Conservation (phyloP, 2,113 vertebrate species). For the Cathartes aura region DNA sequence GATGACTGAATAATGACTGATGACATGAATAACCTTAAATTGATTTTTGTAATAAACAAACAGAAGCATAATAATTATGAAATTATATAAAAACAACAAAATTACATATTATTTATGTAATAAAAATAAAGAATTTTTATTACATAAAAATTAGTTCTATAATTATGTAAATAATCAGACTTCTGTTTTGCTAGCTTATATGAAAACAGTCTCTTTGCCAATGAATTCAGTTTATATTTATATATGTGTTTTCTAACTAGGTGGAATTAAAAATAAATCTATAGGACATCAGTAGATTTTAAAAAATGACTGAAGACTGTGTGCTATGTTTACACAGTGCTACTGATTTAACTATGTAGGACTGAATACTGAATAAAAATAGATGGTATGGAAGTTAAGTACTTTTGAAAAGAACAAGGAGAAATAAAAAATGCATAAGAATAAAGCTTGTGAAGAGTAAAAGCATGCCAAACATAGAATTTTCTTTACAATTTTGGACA, state of each 20-base stretch:
- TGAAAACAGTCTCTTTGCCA: background rate
- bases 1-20: background rate
- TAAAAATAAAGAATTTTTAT: too few relatives aligned
- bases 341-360: background rate
- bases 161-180: background rate
- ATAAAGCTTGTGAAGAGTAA: background rate
- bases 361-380: background rate
- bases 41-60: background rate
- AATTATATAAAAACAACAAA: too few relatives aligned
- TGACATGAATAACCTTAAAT: background rate
- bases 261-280: background rate
- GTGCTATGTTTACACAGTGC: background rate
- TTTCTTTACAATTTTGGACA: background rate
- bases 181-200: background rate
- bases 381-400: background rate
- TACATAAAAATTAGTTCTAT: background rate
- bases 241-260: background rate
- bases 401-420: background rate
- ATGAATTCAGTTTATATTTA: background rate
- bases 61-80: too few relatives aligned
- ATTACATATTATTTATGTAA: too few relatives aligned
- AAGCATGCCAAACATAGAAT: background rate
- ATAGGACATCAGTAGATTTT: background rate
- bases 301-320: background rate
- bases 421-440: background rate